These are phyloP conservation scores for Cyanocitta stelleri DNA, from an alignment of 2,113 vertebrate species.

Conservation along the genomic window DNA sequence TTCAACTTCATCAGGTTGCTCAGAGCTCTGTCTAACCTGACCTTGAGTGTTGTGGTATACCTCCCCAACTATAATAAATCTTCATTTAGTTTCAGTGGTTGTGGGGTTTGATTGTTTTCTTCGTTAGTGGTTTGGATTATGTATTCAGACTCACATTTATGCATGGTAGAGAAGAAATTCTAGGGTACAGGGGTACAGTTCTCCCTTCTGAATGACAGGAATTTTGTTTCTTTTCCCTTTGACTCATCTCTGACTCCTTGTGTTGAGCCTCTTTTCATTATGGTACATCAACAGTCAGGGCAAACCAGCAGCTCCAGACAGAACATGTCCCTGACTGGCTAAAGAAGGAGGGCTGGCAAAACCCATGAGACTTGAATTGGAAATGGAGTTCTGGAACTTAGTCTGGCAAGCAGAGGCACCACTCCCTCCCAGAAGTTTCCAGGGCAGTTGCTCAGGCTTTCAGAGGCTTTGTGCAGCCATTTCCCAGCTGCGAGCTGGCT, in stretches of 20 bases:
- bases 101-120: neutral
- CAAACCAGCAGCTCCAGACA: neutral
- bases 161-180: neutral
- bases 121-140: neutral
- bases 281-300: neutral
- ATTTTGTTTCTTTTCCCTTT: neutral
- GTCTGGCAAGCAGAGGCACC: neutral
- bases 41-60: neutral
- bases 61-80: neutral
- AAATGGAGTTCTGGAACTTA: neutral
- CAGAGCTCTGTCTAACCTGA: neutral
- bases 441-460: neutral
- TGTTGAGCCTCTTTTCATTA: neutral
- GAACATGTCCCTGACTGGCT: neutral
- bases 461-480: neutral
- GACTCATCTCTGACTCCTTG: neutral
- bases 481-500: neutral
- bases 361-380: neutral
- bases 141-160: neutral
- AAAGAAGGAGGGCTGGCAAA: neutral
- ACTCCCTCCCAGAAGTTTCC: neutral
- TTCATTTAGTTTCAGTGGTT: neutral
- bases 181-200: neutral
- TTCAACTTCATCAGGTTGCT: neutral
- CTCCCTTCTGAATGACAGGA: neutral